Conservation (phyloP, 2,113 vertebrate species). For the Daphoenositta chrysoptera region DNA sequence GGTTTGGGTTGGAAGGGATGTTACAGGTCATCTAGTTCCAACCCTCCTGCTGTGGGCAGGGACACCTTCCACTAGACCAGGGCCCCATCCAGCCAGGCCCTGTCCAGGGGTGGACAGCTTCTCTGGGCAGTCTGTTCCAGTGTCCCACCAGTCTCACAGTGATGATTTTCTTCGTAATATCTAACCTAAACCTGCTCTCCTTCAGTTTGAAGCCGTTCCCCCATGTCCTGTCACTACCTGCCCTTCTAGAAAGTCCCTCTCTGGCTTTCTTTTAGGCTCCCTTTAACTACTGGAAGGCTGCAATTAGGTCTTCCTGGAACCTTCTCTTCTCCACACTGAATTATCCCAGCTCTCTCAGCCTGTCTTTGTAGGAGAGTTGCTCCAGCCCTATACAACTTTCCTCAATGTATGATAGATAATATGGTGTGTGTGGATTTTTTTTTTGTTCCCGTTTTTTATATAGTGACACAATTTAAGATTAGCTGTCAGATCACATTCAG, state of each 20-base stretch:
- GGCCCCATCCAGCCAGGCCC: background rate
- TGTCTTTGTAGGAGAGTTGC: background rate
- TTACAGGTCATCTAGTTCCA: background rate
- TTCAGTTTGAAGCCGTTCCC: background rate
- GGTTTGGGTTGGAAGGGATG: background rate
- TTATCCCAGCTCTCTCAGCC: background rate
- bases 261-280: background rate
- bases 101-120: background rate
- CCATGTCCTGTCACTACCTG: background rate
- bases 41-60: no score
- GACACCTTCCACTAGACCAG: background rate
- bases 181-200: background rate
- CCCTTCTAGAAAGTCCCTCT: background rate
- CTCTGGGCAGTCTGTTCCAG: background rate
- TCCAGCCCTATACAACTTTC: background rate
- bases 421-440: background rate
- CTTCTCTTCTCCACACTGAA: background rate
- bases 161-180: background rate
- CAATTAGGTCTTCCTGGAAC: background rate
- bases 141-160: no score
- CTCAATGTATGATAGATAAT: background rate
- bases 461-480: slow-evolving; percentile 51
- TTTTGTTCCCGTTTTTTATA: background rate
- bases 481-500: slow-evolving; percentile 54
- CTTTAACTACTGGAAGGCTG: background rate